Percentiles rank a stretch among this genome's conserved stretches.
Evolutionary conservation across 1,140 invertebrate genomes (phyloP).

Genomic region (Drosophila nannoptera): DNA sequence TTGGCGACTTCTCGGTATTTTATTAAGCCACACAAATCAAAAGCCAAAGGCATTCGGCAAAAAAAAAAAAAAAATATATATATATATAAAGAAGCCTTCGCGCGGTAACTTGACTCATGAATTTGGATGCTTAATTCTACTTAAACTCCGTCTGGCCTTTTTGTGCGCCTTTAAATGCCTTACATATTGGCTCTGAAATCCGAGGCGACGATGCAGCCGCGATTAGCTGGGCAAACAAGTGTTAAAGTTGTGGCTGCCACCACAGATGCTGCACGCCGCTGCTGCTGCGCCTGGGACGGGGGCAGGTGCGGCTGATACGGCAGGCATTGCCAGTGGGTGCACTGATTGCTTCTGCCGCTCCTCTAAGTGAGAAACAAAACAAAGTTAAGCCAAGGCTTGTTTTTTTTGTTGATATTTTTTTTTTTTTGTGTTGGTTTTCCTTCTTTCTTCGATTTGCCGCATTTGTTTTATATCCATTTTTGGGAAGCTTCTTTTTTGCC

Average conservation of each 20-base stretch:
- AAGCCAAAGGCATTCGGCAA: constrained; percentile 50
- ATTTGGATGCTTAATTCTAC: constrained; percentile 75
- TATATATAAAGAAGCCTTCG: constrained; percentile 50
- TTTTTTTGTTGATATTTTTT: constrained; percentile 24
- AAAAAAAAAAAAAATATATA: constrained; percentile 29
- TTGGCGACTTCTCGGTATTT: constrained; percentile 72
- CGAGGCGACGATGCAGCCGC: constrained; percentile 39
- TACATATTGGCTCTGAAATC: constrained; percentile 52
- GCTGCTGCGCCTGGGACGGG: neutral
- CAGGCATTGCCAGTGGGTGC: constrained; percentile 45
- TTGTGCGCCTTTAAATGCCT: constrained; percentile 49
- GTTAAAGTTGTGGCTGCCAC: constrained; percentile 63
- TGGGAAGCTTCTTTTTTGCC: constrained; percentile 73
- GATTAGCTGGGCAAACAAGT: constrained; percentile 73
- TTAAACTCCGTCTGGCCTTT: constrained; percentile 52
- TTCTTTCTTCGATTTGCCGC: constrained; percentile 37
- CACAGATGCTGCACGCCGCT: constrained; percentile 21
- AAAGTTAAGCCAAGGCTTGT: constrained; percentile 36
- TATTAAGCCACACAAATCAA: constrained; percentile 77
- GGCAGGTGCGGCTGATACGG: neutral
- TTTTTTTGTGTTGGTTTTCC: neutral
- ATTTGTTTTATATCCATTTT: constrained; percentile 64
- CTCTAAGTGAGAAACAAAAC: constrained; percentile 63
- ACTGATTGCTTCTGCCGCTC: constrained; percentile 65
- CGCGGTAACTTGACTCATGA: constrained; percentile 69